Evolutionary conservation across 1,140 invertebrate species (phyloP).

Genomic region (Nasonia vitripennis): DNA sequence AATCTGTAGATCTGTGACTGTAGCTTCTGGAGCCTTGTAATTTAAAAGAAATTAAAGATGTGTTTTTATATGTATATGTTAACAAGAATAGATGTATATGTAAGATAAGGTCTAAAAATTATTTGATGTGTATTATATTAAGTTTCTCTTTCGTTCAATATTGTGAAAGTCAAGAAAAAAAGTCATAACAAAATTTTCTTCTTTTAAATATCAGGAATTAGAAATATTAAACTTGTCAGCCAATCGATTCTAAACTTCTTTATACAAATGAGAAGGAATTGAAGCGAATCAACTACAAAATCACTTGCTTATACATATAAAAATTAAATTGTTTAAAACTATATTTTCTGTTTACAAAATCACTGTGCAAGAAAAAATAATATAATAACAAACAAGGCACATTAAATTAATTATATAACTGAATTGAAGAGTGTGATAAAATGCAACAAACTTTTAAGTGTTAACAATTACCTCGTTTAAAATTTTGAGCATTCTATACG

Average conservation of each 20-base stretch:
- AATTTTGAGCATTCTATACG: background rate
- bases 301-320: background rate
- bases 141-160: background rate
- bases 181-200: background rate
- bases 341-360: slow-evolving; percentile 21
- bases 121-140: slow-evolving; percentile 20
- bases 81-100: slow-evolving; percentile 17
- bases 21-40: slow-evolving; percentile 21
- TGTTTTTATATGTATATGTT: slow-evolving; percentile 44
- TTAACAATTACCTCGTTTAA: background rate
- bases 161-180: background rate
- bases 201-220: background rate
- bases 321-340: background rate
- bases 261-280: background rate
- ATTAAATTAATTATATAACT: background rate
- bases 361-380: slow-evolving; percentile 4
- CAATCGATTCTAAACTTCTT: background rate
- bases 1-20: background rate
- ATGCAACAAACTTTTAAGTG: background rate
- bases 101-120: background rate
- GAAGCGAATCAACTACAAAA: background rate
- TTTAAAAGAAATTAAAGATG: slow-evolving; percentile 13
- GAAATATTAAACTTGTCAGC: background rate
- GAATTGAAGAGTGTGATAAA: slow-evolving; percentile 31
- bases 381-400: background rate